Base-by-base conservation (phyloP, 2,113 vertebrate species). In the Myiozetetes cayanensis region DNA sequence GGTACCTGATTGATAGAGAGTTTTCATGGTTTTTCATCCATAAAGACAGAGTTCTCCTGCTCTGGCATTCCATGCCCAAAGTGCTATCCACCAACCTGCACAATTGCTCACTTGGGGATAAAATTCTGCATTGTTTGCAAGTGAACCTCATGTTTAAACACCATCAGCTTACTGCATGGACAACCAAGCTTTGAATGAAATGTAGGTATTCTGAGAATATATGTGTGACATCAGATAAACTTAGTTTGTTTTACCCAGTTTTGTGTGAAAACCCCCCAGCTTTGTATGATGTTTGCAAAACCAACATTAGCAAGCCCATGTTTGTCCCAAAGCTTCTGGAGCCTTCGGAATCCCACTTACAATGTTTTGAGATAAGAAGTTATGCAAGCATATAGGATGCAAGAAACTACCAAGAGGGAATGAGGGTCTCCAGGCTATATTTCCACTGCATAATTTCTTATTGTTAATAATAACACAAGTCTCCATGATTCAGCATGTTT, bases 371-470 rank as follows among this genome's bases (percentile, higher is more conserved):
- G 52, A 86, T n/a, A 65, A 63, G 56, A 53, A 84, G 17, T 82
- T 88, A 53, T n/a, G 62, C 62, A 86, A 95, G 33, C 33, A 4
- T 1, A 1, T 33, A 72, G 43, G 25, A 55, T 78, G 27, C n/a
- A 85, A 62, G 85, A 55, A 87, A 33, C 19, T 68, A 39, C 49
- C 10, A 65, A 14, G 31, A 81, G 19, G 21, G 47, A 84, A 46
- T 81, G 44, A 84, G 28, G 37, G 47, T 95, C 65, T 89, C 44
- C 74, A 78, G 79, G 71, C 46, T 90, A 17, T 89, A 70, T 94
- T 94, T 95, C 86, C 92, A 81, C 37, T 81, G 66, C 49, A 88
- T 20, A 61, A 19, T 63, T 92, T 76, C 44, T 91, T 88, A 73
- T 62, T 92, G 66, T 61, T 80, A 90, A 68, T 49, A 88, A 86